A percentile compares a stretch with the other conserved stretches of the same genome.
These are phyloP conservation scores for Drosophila picticornis DNA, from an alignment of 2,888 invertebrate species.

Conservation along the genomic window DNA sequence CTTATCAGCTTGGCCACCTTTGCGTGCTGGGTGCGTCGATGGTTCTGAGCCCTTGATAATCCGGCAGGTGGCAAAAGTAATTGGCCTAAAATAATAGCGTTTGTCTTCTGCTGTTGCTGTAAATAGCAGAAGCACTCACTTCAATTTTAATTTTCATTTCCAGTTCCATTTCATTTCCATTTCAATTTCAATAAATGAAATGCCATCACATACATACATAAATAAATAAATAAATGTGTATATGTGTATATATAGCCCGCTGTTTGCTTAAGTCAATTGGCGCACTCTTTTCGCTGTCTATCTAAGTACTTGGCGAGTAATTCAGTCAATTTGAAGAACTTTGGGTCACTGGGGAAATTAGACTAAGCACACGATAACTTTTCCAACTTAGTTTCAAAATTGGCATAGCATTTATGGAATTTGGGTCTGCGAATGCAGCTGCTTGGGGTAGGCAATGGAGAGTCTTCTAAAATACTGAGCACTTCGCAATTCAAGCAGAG, in stretches of 20 bases:
- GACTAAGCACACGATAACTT: constrained; percentile 45
- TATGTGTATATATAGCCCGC: constrained; percentile 3
- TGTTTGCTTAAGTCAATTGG: constrained; percentile 16
- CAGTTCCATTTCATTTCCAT: neutral
- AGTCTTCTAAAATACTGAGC: constrained; percentile 64
- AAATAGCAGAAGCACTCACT: constrained; percentile 35
- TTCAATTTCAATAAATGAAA: constrained; percentile 44
- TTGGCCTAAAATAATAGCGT: constrained; percentile 17
- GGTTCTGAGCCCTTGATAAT: constrained; percentile 36
- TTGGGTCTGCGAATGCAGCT: constrained; percentile 38
- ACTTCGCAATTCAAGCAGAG: constrained; percentile 49
- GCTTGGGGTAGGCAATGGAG: constrained; percentile 54
- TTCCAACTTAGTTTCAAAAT: constrained; percentile 42
- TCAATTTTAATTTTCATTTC: constrained; percentile 25
- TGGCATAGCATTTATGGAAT: constrained; percentile 10
- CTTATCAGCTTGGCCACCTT: constrained; percentile 44
- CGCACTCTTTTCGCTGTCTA: constrained; percentile 40
- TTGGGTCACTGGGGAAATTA: constrained; percentile 63
- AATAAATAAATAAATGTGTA: constrained; percentile 2
- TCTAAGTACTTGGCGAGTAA: constrained; percentile 43
- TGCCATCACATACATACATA: constrained; percentile 12
- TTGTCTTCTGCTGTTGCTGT: constrained; percentile 15
- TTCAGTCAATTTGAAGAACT: constrained; percentile 57
- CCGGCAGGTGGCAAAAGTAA: constrained; percentile 45
- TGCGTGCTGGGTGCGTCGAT: constrained; percentile 13